Evolutionary conservation across 2,888 invertebrate genomes (phyloP).

Genomic region (Smittia aterrima): DNA sequence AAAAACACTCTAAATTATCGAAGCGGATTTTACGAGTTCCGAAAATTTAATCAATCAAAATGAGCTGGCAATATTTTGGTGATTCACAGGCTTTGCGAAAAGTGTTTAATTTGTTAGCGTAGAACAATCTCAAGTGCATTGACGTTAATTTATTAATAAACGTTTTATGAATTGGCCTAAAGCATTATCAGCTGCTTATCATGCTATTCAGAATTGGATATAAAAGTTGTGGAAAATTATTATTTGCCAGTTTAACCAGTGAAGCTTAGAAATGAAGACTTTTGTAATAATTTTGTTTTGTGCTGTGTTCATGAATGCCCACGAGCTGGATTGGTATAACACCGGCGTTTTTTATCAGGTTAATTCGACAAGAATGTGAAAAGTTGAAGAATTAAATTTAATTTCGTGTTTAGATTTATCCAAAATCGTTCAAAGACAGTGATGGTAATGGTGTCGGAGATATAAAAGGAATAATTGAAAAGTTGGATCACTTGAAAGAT

Average conservation of each 20-base stretch:
- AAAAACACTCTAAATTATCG: too few species aligned
- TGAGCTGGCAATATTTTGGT: too few species aligned
- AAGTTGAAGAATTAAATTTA: background rate
- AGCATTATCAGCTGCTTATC: too few species aligned
- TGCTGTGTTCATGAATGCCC: background rate
- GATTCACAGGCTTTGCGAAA: too few species aligned
- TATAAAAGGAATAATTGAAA: conserved; percentile 63
- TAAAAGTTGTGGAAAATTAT: background rate
- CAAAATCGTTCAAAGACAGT: conserved; percentile 72
- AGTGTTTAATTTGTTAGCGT: too few species aligned
- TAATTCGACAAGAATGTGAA: background rate
- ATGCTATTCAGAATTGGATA: too few species aligned
- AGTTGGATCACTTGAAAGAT: conserved; percentile 63
- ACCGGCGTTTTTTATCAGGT: conserved; percentile 65
- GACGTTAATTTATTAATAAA: too few species aligned
- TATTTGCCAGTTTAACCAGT: background rate
- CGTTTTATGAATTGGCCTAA: too few species aligned
- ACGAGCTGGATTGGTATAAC: conserved; percentile 66
- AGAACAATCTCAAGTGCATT: too few species aligned
- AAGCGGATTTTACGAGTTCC: too few species aligned
- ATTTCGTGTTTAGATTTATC: conserved; percentile 57
- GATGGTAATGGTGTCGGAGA: conserved; percentile 75
- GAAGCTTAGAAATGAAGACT: background rate
- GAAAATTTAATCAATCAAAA: too few species aligned
- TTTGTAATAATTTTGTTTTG: background rate